Evolutionary conservation across 2,113 vertebrate genomes (phyloP).

Genomic region (Oreotrochilus melanogaster): DNA sequence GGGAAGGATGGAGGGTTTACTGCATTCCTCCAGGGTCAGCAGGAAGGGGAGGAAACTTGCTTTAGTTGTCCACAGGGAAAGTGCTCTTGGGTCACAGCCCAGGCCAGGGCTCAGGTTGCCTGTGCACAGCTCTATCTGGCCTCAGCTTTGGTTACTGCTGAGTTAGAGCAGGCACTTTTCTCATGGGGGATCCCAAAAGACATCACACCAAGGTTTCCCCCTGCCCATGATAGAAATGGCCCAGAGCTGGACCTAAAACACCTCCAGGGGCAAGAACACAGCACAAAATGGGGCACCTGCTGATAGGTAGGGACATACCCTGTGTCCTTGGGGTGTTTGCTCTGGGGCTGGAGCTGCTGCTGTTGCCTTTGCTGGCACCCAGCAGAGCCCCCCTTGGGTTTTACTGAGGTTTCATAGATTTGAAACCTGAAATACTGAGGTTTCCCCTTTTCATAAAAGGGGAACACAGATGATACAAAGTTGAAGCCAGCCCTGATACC

Average conservation of each 20-base stretch:
- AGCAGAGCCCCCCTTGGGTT: not conserved
- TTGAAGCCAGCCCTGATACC: not conserved
- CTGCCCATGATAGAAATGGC: not conserved
- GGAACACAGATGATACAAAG: not conserved
- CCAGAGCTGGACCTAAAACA: not conserved
- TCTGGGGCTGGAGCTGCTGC: not conserved
- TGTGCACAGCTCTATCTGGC: not conserved
- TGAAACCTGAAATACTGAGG: no score
- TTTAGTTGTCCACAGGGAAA: not conserved
- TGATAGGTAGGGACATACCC: not conserved
- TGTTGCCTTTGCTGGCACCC: not conserved
- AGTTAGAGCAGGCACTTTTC: not conserved
- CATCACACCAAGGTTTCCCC: not conserved
- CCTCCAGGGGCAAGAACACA: not conserved
- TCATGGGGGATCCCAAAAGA: not conserved
- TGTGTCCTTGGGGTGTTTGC: not conserved
- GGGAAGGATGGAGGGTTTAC: not conserved
- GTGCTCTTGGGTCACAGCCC: not conserved
- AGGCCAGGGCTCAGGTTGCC: not conserved
- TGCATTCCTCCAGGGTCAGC: not conserved
- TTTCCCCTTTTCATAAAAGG: no score
- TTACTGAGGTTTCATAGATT: not conserved
- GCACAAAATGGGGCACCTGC: not conserved
- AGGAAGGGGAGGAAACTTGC: not conserved
- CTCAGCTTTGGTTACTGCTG: not conserved